Evolutionary conservation across 1,140 invertebrate species (phyloP).

Genomic region (Zaprionus ghesquierei): DNA sequence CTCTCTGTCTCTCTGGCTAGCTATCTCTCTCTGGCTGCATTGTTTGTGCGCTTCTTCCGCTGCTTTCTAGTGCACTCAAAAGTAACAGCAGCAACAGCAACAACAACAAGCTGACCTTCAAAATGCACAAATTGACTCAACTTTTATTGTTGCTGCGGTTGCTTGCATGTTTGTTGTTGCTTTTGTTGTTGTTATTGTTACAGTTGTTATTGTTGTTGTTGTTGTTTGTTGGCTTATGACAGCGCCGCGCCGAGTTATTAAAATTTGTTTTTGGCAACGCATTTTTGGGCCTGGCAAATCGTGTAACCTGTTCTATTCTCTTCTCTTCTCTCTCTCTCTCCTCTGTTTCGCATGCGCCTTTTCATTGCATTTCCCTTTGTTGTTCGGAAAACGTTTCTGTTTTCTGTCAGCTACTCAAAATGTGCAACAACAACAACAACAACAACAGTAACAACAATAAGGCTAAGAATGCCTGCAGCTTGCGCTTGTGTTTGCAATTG

Average conservation of each 20-base stretch:
- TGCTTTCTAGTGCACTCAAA: slow-evolving; percentile 41
- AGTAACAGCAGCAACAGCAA: slow-evolving; percentile 15
- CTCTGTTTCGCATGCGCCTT: neutral
- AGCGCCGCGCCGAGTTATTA: slow-evolving; percentile 62
- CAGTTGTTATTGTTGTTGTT: slow-evolving; percentile 25
- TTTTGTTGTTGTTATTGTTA: slow-evolving; percentile 15
- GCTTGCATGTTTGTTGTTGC: slow-evolving; percentile 28
- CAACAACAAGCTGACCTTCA: slow-evolving; percentile 51
- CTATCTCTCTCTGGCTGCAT: neutral
- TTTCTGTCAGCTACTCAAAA: slow-evolving; percentile 45
- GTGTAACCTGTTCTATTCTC: slow-evolving; percentile 34
- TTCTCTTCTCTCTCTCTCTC: neutral
- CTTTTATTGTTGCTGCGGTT: slow-evolving; percentile 37
- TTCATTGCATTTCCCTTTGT: slow-evolving; percentile 30
- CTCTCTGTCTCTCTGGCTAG: neutral
- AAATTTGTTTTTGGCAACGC: slow-evolving; percentile 63
- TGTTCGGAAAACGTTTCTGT: slow-evolving; percentile 40
- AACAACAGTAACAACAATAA: too few relatives aligned
- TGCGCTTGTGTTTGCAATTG: slow-evolving; percentile 12
- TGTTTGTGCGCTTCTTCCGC: slow-evolving; percentile 37
- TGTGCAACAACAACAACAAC: slow-evolving; percentile 10
- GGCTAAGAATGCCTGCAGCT: neutral
- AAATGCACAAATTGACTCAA: slow-evolving; percentile 69
- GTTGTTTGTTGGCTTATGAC: slow-evolving; percentile 46
- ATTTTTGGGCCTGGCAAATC: slow-evolving; percentile 32